phyloP scores from a whole-genome alignment of 1,140 invertebrate genomes.

The Eumaeus atala region DNA sequence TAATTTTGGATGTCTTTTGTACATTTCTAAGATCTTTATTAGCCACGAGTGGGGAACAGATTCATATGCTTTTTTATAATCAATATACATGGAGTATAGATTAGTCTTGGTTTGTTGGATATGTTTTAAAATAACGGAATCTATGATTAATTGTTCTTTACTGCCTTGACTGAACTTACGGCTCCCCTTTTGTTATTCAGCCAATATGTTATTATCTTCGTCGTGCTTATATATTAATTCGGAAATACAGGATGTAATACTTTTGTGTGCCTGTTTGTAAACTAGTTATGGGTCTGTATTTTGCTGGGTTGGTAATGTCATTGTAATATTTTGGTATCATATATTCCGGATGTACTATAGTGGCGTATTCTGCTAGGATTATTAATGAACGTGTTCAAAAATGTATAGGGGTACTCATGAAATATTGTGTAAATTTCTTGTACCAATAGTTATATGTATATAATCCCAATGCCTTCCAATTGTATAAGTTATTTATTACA shows the following conservation, averaged over 20 bases:
- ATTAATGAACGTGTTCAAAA: slow-evolving; percentile 12
- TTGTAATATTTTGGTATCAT: slow-evolving; percentile 17
- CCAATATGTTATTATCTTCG: slow-evolving; percentile 10
- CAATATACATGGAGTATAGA: slow-evolving; percentile 15
- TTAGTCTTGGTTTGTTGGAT: background rate
- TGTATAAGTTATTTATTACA: no score
- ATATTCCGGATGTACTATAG: slow-evolving; percentile 16
- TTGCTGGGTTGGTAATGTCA: slow-evolving; percentile 7
- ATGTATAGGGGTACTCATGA: slow-evolving; percentile 1
- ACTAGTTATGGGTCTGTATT: slow-evolving; percentile 20
- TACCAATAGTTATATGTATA: slow-evolving; percentile 20
- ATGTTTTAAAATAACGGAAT: slow-evolving; percentile 14
- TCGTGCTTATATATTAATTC: slow-evolving; percentile 17
- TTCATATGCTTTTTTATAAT: slow-evolving; percentile 20
- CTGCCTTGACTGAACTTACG: slow-evolving; percentile 18
- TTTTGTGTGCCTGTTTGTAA: slow-evolving; percentile 23
- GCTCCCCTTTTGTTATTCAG: slow-evolving; percentile 22
- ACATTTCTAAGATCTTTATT: slow-evolving; percentile 12
- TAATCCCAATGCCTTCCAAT: slow-evolving; percentile 16
- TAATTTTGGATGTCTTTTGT: slow-evolving; percentile 15
- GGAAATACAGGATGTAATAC: slow-evolving; percentile 16
- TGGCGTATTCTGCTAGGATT: slow-evolving; percentile 13
- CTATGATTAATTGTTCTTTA: slow-evolving; percentile 24
- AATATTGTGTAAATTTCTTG: slow-evolving; percentile 18
- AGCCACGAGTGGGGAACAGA: slow-evolving; percentile 17